Conservation (phyloP, 2,888 invertebrate genomes). For the Netelia virgata region DNA sequence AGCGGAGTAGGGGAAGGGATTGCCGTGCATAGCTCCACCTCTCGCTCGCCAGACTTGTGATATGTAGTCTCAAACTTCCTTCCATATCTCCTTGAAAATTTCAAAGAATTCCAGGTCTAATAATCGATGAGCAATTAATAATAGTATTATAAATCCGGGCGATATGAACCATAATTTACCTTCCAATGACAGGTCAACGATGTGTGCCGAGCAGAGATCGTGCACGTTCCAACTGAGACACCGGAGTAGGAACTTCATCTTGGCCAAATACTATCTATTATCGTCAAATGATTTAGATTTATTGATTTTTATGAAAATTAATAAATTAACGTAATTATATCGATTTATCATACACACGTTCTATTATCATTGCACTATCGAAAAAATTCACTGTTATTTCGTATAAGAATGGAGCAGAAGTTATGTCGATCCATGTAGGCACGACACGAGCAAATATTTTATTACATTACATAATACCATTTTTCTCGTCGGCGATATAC, state of each 20-base stretch:
- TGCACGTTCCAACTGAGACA: background rate
- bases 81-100: constrained; percentile 38
- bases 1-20: background rate
- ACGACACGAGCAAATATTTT: background rate
- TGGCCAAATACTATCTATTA: background rate
- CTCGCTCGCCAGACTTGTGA: constrained; percentile 29
- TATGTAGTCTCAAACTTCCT: constrained; percentile 31
- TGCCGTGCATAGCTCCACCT: constrained; percentile 19
- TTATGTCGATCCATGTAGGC: background rate
- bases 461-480: background rate
- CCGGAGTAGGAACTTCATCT: background rate
- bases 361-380: too few species aligned
- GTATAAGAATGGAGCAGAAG: background rate
- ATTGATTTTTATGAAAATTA: background rate
- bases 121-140: constrained; percentile 51
- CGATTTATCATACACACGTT: too few species aligned
- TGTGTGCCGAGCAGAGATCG: background rate
- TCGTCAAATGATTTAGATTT: background rate
- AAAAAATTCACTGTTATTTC: background rate
- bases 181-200: background rate
- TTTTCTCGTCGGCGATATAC: background rate
- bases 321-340: too few species aligned
- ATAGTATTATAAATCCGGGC: background rate
- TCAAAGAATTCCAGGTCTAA: background rate
- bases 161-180: constrained; percentile 4